Base-by-base conservation (phyloP, 2,113 vertebrate genomes). In the Dipodomys merriami region DNA sequence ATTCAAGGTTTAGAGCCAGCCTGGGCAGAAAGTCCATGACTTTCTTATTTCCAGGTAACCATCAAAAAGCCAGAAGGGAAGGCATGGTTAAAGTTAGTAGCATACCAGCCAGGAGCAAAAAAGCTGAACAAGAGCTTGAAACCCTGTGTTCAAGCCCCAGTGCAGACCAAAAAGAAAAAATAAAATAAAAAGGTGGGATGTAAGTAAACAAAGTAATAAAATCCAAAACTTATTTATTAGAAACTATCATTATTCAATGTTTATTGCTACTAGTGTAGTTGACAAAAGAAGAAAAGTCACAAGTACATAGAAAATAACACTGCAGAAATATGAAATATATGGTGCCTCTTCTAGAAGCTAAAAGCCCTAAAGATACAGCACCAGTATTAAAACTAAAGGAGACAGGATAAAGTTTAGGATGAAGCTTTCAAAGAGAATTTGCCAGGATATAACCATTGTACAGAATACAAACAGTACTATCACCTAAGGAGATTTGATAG, bases 261-360 rank as follows among this genome's bases (percentile, higher is more conserved):
- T 94, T 74, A 96, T 90, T 96, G 80, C 91, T 97, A 95, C 95
- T 82, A 95, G 96, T 91, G 81, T 96, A 96, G 96, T 83, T 97
- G 83, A 95, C 79, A 93, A 90, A 67, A 96, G 97, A 96, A 97
- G 98, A 95, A 96, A 97, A 97, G 97, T 97, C 86, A 97, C 96
- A 97, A 89, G 65, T 97, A 93, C 84, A 87, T 97, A 94, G 91
- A 97, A 98, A 97, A 94, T 96, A 94, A 93, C 91, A 95, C 97
- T 95, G 96, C 97, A 97, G 93, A 95, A 97, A 96, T 96, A 97
- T 92, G 65, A 96, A 98, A 92, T 98, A 97, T 94, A 96, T 96
- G 95, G 92, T 96, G 93, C 81, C 94, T 94, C 96, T 97, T 97
- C 97, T 96, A 97, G 96, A 97, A 97, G 95, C 93, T 96, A 88